Conservation (phyloP, 1,140 invertebrate species). For the Nautilus pompilius region DNA sequence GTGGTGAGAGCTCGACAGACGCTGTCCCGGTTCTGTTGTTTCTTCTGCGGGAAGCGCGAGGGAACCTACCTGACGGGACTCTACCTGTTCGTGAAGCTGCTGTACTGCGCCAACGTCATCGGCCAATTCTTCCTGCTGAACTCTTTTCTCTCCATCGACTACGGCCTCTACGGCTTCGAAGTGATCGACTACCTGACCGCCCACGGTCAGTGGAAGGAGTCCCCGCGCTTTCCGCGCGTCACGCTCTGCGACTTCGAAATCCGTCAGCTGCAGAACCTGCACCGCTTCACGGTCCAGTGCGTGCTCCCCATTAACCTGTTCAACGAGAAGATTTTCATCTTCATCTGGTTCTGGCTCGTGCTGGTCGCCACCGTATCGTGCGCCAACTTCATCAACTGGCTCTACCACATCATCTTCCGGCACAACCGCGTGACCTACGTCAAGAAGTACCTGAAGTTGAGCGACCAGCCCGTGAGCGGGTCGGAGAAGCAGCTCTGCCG, state of each 20-base stretch:
- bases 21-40: conserved; percentile 32
- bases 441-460: conserved; percentile 30
- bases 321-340: conserved; percentile 60
- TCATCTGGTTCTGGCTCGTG: conserved; percentile 60
- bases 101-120: conserved; percentile 36
- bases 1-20: conserved; percentile 28
- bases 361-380: conserved; percentile 49
- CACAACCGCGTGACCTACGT: conserved; percentile 36
- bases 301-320: conserved; percentile 60
- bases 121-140: conserved; percentile 42
- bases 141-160: conserved; percentile 37
- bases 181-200: conserved; percentile 50
- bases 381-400: conserved; percentile 31
- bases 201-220: conserved; percentile 51
- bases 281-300: conserved; percentile 52
- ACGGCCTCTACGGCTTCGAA: conserved; percentile 54
- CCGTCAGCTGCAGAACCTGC: conserved; percentile 47
- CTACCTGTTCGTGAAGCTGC: conserved; percentile 46
- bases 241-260: conserved; percentile 60
- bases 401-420: conserved; percentile 23
- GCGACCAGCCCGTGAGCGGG: conserved; percentile 13
- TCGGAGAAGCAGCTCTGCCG: conserved; percentile 30
- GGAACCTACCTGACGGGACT: conserved; percentile 56
- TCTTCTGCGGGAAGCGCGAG: conserved; percentile 51
- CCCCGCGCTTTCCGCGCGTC: conserved; percentile 56